A percentile compares a stretch with the other conserved stretches of the same genome.
Evolutionary conservation across 2,797 vertebrate genomes (phyloP).

Genomic region (Channallabes apus): DNA sequence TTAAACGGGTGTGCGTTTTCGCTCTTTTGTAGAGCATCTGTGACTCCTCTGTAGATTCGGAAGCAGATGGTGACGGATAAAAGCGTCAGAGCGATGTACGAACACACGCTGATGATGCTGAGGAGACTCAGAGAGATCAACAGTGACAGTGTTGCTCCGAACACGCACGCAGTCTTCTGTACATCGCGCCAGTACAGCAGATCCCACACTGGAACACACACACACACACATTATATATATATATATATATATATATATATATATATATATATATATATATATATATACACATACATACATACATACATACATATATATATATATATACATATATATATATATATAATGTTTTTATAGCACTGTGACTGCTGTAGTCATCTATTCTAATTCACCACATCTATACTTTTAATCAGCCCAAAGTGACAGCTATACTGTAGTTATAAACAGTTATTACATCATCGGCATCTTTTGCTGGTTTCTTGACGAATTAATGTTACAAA

Average conservation of each 20-base stretch:
- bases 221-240: background rate
- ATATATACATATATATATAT: too few relatives aligned
- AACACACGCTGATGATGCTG: conserved; percentile 84
- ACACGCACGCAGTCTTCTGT: conserved; percentile 83
- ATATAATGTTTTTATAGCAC: background rate
- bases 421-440: background rate
- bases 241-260: too few relatives aligned
- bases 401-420: background rate
- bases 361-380: background rate
- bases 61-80: conserved; percentile 85
- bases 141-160: conserved; percentile 82
- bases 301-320: too few relatives aligned
- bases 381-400: background rate
- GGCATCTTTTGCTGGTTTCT: background rate
- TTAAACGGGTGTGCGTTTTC: conserved; percentile 84
- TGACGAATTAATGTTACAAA: background rate
- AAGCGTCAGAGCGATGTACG: conserved; percentile 82
- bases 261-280: too few relatives aligned
- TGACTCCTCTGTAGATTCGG: conserved; percentile 86
- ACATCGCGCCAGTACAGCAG: conserved; percentile 87
- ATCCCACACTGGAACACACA: conserved; percentile 74
- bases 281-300: too few relatives aligned
- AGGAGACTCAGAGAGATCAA: conserved; percentile 84
- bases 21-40: conserved; percentile 85
- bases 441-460: background rate